Evolutionary conservation across 2,797 vertebrate genomes (phyloP), one percentile per base, ranked within the genome.

Genomic region (Helostoma temminkii): DNA sequence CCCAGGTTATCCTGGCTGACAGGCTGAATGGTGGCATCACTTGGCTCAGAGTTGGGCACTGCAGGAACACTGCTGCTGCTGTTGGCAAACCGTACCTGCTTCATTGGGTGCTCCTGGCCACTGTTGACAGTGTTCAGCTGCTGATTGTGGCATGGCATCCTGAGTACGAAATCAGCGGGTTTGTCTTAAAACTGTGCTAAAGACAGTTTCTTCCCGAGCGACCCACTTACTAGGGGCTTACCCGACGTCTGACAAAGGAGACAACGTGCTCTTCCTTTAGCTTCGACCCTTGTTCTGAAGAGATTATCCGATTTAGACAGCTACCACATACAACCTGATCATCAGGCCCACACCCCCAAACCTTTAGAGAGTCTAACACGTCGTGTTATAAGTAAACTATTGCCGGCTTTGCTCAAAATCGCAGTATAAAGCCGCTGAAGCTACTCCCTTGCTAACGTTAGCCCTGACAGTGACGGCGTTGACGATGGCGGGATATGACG

Each of bases 131-230:
- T 86, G 82, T 89, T 93, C 61, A 94, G 60, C 39, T 93, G 91
- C 88, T 91, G 94, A 43, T 94, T 95, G 70, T 93, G 95, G 83
- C 94, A 96, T 61, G 94, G 95, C 95, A 95, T 95, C 82, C 81
- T 88, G 85, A 71, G 70, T 8, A 73, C 19, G n/a, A 71, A 34
- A 30, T 55, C 11, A 5, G 16, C 2, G 26, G 21, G 50, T 48
- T 21, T 57, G 30, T 34, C 6, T 15, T 6, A 19, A 39, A 45
- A 14, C 22, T 6, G 42, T 3, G 47, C 50, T 59, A 57, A 64
- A 71, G 66, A 18, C 30, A 56, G 45, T 73, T 25, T 47, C 26
- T 24, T 37, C 26, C 24, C 28, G 42, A 50, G 46, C 53, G 53
- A 68, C 64, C 57, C 68, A 63, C 78, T 70, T 67, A 39, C 58